Conservation (phyloP, 2,113 vertebrate genomes). For the Euleptes europaea region DNA sequence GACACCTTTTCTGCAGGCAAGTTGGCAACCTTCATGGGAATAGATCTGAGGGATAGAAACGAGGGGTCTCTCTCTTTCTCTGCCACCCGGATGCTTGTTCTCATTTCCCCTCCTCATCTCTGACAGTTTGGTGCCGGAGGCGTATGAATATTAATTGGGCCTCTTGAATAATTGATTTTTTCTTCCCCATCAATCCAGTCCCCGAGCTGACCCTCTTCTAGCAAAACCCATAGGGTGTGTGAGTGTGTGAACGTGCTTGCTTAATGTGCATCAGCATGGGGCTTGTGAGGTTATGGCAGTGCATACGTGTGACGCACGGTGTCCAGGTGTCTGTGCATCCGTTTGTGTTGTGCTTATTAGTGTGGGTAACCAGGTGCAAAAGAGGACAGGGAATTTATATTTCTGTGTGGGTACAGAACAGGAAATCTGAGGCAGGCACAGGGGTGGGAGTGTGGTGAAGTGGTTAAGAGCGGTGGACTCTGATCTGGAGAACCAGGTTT, state of each 20-base stretch:
- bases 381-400: background rate
- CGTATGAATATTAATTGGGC: slow-evolving; percentile 15
- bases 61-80: background rate
- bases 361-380: background rate
- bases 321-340: too few species aligned
- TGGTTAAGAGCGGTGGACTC: too few species aligned
- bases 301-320: background rate
- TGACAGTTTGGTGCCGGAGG: slow-evolving; percentile 16
- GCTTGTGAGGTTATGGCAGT: too few species aligned
- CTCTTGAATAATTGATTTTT: slow-evolving; percentile 16
- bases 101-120: background rate
- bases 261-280: background rate
- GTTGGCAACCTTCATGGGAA: background rate
- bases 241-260: background rate
- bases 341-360: background rate
- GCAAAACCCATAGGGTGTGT: background rate
- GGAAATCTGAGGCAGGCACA: background rate
- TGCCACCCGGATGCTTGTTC: background rate
- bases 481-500: too few species aligned
- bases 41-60: background rate
- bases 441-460: too few species aligned
- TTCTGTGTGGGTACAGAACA: background rate
- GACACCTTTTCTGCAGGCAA: too few species aligned
- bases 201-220: background rate
- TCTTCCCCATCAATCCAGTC: background rate